A percentile compares a stretch with the other conserved stretches of the same genome.
These are phyloP conservation scores for Formica exsecta DNA, from an alignment of 1,140 invertebrate genomes.

Conservation along the genomic window DNA sequence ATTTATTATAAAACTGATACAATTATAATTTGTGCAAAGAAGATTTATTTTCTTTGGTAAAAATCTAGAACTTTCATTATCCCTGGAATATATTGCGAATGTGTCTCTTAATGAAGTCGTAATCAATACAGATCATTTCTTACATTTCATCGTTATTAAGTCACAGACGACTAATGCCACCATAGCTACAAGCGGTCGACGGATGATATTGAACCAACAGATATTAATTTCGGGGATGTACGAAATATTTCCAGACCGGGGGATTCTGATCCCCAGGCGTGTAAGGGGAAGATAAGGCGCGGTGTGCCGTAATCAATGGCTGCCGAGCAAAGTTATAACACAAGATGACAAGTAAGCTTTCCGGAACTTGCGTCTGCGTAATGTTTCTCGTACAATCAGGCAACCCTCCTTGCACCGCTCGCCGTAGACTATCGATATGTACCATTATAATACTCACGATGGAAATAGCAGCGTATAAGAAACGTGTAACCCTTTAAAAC, in stretches of 20 bases:
- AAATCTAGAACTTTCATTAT: neutral
- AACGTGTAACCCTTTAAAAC: neutral
- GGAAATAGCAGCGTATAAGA: neutral
- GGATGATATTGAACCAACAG: slow-evolving; percentile 83
- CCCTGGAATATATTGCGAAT: slow-evolving; percentile 57
- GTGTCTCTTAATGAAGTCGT: slow-evolving; percentile 76
- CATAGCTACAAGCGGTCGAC: slow-evolving; percentile 70
- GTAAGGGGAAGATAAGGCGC: slow-evolving; percentile 85
- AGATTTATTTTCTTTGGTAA: neutral
- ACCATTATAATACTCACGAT: neutral
- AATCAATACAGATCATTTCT: slow-evolving; percentile 66
- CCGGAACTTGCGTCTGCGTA: slow-evolving; percentile 12
- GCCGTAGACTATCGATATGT: neutral
- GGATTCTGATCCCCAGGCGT: slow-evolving; percentile 82
- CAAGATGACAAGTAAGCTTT: slow-evolving; percentile 70
- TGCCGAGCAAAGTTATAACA: slow-evolving; percentile 73
- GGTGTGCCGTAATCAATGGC: slow-evolving; percentile 83
- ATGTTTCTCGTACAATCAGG: slow-evolving; percentile 17
- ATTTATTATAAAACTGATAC: neutral
- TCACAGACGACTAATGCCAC: slow-evolving; percentile 59
- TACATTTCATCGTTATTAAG: slow-evolving; percentile 59
- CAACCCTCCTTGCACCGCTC: too few species aligned
- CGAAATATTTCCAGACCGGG: slow-evolving; percentile 83
- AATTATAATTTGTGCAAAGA: neutral
- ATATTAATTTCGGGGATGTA: slow-evolving; percentile 86